A percentile compares a stretch with the other conserved stretches of the same genome.
phyloP scores from a whole-genome alignment of 2,888 invertebrate species.

The Pherbina coryleti region DNA sequence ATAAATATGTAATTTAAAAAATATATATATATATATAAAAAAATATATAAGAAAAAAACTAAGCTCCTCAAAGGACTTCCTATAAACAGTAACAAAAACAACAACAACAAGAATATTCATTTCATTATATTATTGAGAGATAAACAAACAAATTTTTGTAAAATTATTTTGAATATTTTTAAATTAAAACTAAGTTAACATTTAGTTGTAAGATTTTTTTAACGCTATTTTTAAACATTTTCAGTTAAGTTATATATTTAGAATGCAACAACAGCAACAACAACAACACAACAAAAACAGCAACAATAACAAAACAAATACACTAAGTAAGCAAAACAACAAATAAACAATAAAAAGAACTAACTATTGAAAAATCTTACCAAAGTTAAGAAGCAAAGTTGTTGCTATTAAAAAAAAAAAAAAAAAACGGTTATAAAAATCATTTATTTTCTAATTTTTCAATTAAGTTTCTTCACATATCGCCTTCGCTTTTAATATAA shows the following conservation, averaged over 20 bases:
- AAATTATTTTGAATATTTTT: neutral
- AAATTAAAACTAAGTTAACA: neutral
- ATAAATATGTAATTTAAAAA: too few species aligned
- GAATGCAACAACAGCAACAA: neutral
- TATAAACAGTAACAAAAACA: neutral
- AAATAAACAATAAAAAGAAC: neutral
- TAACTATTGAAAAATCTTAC: neutral
- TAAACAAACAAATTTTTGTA: neutral
- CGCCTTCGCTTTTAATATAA: neutral
- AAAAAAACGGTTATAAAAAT: neutral
- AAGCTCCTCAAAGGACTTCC: too few species aligned
- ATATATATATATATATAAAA: neutral
- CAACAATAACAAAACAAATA: neutral
- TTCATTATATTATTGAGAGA: constrained; percentile 24
- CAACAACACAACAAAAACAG: neutral
- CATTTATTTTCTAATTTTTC: neutral
- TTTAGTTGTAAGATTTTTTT: neutral
- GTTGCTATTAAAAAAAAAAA: neutral
- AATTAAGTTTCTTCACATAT: neutral
- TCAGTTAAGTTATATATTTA: neutral
- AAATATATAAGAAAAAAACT: neutral
- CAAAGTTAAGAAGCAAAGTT: constrained; percentile 8
- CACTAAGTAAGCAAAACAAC: neutral
- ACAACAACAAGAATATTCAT: constrained; percentile 7
- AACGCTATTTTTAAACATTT: neutral